A percentile compares a stretch with the other conserved stretches of the same genome.
These are phyloP conservation scores for Apteryx owenii DNA, from an alignment of 2,113 vertebrate species.

Conservation along the genomic window DNA sequence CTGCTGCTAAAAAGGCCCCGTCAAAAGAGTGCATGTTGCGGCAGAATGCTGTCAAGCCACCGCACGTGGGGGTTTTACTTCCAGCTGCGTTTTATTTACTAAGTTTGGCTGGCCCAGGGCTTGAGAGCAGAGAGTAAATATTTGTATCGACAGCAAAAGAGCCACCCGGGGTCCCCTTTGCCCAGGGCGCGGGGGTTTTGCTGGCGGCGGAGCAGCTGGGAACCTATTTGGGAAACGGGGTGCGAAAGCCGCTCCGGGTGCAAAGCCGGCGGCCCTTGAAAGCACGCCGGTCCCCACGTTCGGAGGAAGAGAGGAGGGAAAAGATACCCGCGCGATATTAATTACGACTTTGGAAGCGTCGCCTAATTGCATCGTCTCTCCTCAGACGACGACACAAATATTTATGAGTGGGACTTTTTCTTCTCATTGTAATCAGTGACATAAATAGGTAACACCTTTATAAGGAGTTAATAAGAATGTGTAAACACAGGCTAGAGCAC, in stretches of 20 bases:
- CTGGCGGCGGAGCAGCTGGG: background rate
- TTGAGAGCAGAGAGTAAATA: background rate
- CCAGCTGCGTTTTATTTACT: conserved; percentile 35
- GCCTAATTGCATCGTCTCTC: conserved; percentile 69
- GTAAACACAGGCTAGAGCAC: conserved; percentile 77
- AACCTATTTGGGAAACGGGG: background rate
- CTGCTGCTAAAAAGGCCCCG: conserved; percentile 29
- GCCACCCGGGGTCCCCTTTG: background rate
- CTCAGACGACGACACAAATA: conserved; percentile 60
- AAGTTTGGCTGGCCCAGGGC: background rate
- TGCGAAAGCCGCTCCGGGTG: background rate
- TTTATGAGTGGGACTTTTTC: conserved; percentile 66
- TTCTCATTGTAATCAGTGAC: conserved; percentile 67
- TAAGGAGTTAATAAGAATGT: conserved; percentile 82
- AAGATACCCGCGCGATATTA: background rate
- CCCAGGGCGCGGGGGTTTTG: background rate
- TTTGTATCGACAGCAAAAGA: background rate
- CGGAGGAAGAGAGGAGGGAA: background rate
- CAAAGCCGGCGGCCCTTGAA: background rate
- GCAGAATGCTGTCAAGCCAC: background rate
- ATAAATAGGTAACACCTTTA: conserved; percentile 73
- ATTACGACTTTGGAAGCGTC: conserved; percentile 67
- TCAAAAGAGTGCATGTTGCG: background rate
- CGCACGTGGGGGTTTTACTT: background rate
- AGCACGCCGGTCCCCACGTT: background rate